phyloP scores from a whole-genome alignment of 2,113 vertebrate species.

The Chunga burmeisteri region DNA sequence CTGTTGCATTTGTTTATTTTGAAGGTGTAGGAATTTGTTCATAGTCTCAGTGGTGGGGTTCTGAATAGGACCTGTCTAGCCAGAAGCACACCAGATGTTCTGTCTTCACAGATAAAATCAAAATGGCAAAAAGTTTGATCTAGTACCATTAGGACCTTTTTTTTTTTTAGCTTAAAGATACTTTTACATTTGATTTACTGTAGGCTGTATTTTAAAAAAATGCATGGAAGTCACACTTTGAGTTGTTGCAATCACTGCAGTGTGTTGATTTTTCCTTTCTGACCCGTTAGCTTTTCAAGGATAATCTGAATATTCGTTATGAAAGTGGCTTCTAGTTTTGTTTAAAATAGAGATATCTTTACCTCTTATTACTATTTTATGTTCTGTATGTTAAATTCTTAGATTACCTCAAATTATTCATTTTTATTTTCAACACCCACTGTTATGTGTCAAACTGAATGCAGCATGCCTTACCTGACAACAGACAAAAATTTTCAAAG shows the following conservation, averaged over 20 bases:
- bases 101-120: constrained; percentile 26
- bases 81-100: constrained; percentile 9
- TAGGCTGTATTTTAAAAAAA: not conserved
- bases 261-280: not conserved
- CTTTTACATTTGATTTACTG: not conserved
- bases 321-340: not conserved
- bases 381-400: not conserved
- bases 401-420: not conserved
- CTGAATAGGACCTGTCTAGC: not conserved
- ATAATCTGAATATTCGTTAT: not conserved
- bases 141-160: not conserved
- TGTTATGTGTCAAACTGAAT: not conserved
- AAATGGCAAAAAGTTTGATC: not conserved
- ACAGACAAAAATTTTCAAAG: not conserved
- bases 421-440: not conserved
- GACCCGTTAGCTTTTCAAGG: not conserved
- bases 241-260: not conserved
- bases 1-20: not conserved
- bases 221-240: not conserved
- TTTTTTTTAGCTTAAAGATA: not conserved
- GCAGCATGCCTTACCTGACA: not conserved
- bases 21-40: not conserved
- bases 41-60: not conserved
- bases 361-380: not conserved
- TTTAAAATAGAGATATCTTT: not conserved